A percentile compares a stretch with the other conserved stretches of the same genome.
phyloP scores from a whole-genome alignment of 2,113 vertebrate genomes.

The Otus sunia region DNA sequence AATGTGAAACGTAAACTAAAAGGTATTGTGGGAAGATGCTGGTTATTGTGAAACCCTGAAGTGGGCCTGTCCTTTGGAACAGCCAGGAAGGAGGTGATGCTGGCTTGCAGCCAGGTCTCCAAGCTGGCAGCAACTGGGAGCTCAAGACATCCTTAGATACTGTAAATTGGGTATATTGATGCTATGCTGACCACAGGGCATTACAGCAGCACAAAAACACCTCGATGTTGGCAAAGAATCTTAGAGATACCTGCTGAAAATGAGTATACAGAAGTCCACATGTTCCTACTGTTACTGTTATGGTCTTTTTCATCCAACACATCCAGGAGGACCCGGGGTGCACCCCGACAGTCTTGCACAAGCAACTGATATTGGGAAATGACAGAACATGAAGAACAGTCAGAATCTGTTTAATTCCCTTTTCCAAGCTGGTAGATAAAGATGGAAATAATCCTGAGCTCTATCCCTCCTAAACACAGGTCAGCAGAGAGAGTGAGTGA shows the following conservation, averaged over 20 bases:
- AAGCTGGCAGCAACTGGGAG: background rate
- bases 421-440: background rate
- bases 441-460: background rate
- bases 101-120: background rate
- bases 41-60: background rate
- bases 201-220: background rate
- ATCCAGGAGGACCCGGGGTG: background rate
- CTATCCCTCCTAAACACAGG: background rate
- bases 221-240: background rate
- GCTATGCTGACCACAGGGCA: background rate
- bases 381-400: background rate
- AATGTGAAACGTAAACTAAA: background rate
- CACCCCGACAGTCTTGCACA: background rate
- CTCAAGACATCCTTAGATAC: background rate
- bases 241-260: background rate
- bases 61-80: background rate
- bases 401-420: background rate
- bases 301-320: background rate
- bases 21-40: background rate
- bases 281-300: background rate
- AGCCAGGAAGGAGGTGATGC: background rate
- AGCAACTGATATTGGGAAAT: background rate
- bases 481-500: background rate
- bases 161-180: background rate
- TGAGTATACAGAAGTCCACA: background rate